phyloP scores from a whole-genome alignment of 2,797 vertebrate species.

The Acrossocheilus fasciatus region DNA sequence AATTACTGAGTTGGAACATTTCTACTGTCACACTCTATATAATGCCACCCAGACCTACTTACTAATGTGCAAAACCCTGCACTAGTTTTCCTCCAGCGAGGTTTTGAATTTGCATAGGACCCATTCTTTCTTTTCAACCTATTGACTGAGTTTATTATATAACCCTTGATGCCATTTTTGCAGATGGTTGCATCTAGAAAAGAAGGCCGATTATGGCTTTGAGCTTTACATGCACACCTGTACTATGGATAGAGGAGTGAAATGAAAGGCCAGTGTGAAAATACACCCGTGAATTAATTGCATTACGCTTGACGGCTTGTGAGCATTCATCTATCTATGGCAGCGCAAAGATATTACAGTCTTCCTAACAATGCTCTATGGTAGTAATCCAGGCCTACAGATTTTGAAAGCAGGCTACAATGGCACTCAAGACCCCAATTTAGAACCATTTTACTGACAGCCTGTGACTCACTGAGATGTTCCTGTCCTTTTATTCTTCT shows the following conservation, averaged over 20 bases:
- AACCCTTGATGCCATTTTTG: neutral
- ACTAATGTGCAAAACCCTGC: neutral
- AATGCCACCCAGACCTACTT: neutral
- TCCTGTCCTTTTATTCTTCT: neutral
- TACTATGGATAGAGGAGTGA: neutral
- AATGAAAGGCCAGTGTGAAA: constrained; percentile 22
- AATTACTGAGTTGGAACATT: neutral
- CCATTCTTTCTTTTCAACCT: constrained; percentile 4
- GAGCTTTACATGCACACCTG: neutral
- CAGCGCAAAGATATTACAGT: neutral
- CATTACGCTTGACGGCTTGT: constrained; percentile 19
- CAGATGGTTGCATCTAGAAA: constrained; percentile 12
- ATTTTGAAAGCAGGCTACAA: constrained; percentile 43
- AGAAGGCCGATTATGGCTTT: neutral
- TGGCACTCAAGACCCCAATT: constrained; percentile 19
- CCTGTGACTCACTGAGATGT: constrained; percentile 46
- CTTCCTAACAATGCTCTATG: constrained; percentile 22
- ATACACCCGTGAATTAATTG: constrained; percentile 25
- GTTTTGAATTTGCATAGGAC: neutral
- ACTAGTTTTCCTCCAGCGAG: neutral
- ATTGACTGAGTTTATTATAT: constrained; percentile 25
- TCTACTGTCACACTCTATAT: neutral
- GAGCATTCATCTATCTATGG: constrained; percentile 10
- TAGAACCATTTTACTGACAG: constrained; percentile 40
- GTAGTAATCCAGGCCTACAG: constrained; percentile 37